Percentiles rank a stretch among this genome's conserved stretches.
These are phyloP conservation scores for Osmoderma eremita DNA, from an alignment of 2,888 invertebrate genomes.

Conservation along the genomic window DNA sequence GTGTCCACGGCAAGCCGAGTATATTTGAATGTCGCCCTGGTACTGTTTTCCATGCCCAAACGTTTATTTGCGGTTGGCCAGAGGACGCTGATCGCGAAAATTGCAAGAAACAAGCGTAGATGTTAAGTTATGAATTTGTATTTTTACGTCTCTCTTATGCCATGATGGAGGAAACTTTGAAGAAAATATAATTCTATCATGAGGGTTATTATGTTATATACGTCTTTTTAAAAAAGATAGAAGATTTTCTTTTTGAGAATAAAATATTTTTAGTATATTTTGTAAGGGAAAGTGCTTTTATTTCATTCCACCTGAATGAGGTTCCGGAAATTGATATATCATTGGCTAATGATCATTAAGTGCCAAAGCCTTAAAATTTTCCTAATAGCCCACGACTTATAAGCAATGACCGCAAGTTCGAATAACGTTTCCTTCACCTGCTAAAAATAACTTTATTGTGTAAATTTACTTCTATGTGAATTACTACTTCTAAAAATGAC, in stretches of 20 bases:
- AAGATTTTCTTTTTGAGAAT: too few relatives aligned
- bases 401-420: too few relatives aligned
- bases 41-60: slow-evolving; percentile 77
- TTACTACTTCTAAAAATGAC: too few relatives aligned
- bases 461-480: too few relatives aligned
- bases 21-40: slow-evolving; percentile 79
- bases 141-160: not conserved
- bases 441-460: too few relatives aligned
- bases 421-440: too few relatives aligned
- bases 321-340: not conserved
- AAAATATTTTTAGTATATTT: not conserved
- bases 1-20: slow-evolving; percentile 80
- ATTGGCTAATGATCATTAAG: too few relatives aligned
- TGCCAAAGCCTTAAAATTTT: too few relatives aligned
- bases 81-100: slow-evolving; percentile 73
- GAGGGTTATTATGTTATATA: not conserved
- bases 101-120: slow-evolving; percentile 59
- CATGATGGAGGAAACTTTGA: not conserved
- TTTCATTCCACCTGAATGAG: not conserved
- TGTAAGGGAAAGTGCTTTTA: not conserved
- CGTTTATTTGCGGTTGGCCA: slow-evolving; percentile 85
- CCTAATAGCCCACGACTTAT: too few relatives aligned
- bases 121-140: not conserved
- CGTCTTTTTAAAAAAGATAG: slow-evolving; percentile 3
- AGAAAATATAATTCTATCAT: not conserved